A percentile compares a stretch with the other conserved stretches of the same genome.
Evolutionary conservation across 2,797 vertebrate species (phyloP).

Genomic region (Myotis daubentonii): DNA sequence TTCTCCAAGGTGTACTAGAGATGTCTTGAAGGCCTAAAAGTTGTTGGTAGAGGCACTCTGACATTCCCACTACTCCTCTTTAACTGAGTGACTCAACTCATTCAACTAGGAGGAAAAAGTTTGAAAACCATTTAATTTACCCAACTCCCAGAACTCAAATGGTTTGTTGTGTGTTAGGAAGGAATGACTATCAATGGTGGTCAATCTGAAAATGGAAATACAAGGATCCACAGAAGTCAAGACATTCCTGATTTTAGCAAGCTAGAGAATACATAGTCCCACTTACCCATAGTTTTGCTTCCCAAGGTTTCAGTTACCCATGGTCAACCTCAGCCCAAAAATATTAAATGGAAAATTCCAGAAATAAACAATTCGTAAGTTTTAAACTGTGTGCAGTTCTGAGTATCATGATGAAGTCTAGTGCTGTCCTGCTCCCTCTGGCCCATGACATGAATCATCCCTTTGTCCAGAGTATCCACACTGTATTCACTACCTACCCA

Average conservation of each 20-base stretch:
- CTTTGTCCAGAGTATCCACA: neutral
- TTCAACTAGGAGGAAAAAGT: neutral
- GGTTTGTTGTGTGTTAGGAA: neutral
- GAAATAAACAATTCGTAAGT: neutral
- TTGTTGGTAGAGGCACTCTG: neutral
- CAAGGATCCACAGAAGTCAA: neutral
- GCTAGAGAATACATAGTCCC: neutral
- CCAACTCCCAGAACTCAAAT: neutral
- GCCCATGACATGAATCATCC: neutral
- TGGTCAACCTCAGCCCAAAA: neutral
- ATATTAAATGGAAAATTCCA: neutral
- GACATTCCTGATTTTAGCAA: neutral
- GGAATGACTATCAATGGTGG: neutral
- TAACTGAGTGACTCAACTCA: neutral
- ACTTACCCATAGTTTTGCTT: neutral
- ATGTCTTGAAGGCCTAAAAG: neutral
- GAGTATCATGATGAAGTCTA: neutral
- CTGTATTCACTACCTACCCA: neutral
- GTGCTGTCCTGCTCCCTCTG: neutral
- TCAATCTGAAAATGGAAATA: neutral
- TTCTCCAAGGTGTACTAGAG: neutral
- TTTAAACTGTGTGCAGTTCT: neutral
- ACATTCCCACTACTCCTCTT: neutral
- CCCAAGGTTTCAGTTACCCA: neutral
- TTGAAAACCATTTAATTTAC: slow-evolving; percentile 5